These are phyloP conservation scores for Enteromius unitaeniatus DNA, from an alignment of 2,797 vertebrate genomes.

Conservation along the genomic window DNA sequence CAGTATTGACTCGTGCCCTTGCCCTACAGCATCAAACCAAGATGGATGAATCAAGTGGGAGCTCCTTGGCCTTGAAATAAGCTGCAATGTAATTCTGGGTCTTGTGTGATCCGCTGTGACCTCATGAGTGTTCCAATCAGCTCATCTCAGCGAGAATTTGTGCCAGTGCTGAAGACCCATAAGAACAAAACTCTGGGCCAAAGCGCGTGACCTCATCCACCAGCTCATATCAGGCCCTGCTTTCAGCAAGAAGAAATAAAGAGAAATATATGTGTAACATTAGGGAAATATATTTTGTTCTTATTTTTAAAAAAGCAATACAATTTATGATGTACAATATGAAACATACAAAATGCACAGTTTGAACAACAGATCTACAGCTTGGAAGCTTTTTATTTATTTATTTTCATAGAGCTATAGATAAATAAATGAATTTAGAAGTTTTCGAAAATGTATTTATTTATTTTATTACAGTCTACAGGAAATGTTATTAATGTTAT, in stretches of 20 bases:
- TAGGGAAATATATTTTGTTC: not conserved
- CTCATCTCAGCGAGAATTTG: constrained; percentile 70
- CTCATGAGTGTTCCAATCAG: constrained; percentile 70
- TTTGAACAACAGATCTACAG: not conserved
- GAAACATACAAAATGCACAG: not conserved
- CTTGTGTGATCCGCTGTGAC: constrained; percentile 74
- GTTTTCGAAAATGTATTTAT: no score
- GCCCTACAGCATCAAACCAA: constrained; percentile 59
- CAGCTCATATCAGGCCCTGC: not conserved
- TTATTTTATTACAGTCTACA: not conserved
- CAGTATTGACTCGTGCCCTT: constrained; percentile 22
- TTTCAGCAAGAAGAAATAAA: not conserved
- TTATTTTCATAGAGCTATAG: no score
- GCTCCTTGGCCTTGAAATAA: constrained; percentile 75
- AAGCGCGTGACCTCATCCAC: constrained; percentile 6
- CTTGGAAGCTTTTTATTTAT: not conserved
- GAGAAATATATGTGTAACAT: not conserved
- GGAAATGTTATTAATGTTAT: no score
- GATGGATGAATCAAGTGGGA: constrained; percentile 76
- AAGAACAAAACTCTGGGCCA: constrained; percentile 8
- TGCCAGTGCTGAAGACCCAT: constrained; percentile 62
- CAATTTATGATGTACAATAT: not conserved
- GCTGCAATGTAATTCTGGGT: constrained; percentile 76
- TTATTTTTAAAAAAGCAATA: not conserved
- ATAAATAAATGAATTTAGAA: no score